Evolutionary conservation across 1,140 invertebrate genomes (phyloP), one percentile per base, ranked within the genome.

Genomic region (Gryon sp.): DNA sequence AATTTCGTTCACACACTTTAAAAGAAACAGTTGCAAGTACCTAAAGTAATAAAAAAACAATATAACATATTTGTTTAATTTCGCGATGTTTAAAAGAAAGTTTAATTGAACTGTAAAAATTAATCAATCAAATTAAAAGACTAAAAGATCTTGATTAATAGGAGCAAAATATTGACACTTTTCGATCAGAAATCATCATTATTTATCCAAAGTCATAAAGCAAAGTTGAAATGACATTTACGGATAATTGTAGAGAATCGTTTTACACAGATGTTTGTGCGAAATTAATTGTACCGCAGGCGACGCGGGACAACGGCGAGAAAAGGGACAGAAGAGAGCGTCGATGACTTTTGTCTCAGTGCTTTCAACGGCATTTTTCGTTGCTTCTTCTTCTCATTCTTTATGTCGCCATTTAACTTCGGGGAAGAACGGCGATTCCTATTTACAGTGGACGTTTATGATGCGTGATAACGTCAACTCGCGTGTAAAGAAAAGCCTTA

Each of bases 371-470:
- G n/a, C n/a, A n/a, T n/a, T n/a, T n/a, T n/a, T n/a, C n/a, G n/a
- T n/a, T n/a, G n/a, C n/a, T n/a, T n/a, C n/a, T n/a, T n/a, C n/a
- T n/a, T n/a, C n/a, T 48, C 15, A 6, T 24, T 65, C 53, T 65
- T 65, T 65, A 52, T 32, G 18, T 7, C 19, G 19, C 36, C 46
- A 53, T 65, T 52, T 52, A 52, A 65, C 46, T 52, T 40, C 22
- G 30, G 19, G 8, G 38, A 36, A 53, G 19, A 55, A 53, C 36
- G n/a, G 48, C 48, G 28, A 53, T 55, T n/a, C 14, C 48, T 68
- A 48, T 40, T 68, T 57, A 68, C 43, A 34, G 28, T 24, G 22
- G 52, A 57, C 63, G 32, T 68, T 68, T 68, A 57, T 48, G 22
- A 41, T 24, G 32, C 41, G 11, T 46, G 60, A 65, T 55, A 68